These are phyloP conservation scores for Drosophila tristis DNA, from an alignment of 1,140 invertebrate genomes.

Conservation along the genomic window DNA sequence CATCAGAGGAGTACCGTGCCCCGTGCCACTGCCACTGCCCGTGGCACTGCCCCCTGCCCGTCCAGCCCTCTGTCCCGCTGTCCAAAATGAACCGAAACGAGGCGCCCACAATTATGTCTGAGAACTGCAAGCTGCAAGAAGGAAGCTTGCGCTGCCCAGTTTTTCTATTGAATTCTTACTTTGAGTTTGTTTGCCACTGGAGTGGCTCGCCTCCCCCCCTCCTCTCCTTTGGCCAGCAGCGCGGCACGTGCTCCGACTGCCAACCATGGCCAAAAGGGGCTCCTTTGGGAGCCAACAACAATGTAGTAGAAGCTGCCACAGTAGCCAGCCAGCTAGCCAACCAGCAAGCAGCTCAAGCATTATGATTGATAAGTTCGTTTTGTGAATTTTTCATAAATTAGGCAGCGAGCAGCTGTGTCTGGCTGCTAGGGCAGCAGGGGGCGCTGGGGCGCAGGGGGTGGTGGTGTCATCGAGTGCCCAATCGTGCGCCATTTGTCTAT, in stretches of 20 bases:
- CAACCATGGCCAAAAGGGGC: conserved; percentile 31
- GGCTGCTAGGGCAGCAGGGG: background rate
- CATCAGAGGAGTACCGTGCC: conserved; percentile 43
- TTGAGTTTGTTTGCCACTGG: conserved; percentile 33
- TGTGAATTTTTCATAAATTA: conserved; percentile 83
- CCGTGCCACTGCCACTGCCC: too few relatives aligned
- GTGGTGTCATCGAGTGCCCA: conserved; percentile 63
- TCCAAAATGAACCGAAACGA: conserved; percentile 55
- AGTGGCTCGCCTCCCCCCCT: conserved; percentile 8
- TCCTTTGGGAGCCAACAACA: conserved; percentile 39
- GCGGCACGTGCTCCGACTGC: conserved; percentile 69
- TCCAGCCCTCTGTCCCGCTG: background rate
- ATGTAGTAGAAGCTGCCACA: conserved; percentile 50
- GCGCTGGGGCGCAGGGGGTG: background rate
- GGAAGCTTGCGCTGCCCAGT: conserved; percentile 59
- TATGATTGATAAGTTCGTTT: conserved; percentile 82
- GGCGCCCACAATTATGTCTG: conserved; percentile 70
- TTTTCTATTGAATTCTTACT: conserved; percentile 75
- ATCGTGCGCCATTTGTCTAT: conserved; percentile 82
- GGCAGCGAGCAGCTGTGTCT: conserved; percentile 63
- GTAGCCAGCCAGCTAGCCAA: conserved; percentile 8
- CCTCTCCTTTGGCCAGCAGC: conserved; percentile 45
- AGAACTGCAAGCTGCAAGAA: conserved; percentile 67
- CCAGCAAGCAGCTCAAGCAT: conserved; percentile 49
- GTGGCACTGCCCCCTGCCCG: too few relatives aligned